Conservation (phyloP, 1,140 invertebrate species). For the Apis florea region DNA sequence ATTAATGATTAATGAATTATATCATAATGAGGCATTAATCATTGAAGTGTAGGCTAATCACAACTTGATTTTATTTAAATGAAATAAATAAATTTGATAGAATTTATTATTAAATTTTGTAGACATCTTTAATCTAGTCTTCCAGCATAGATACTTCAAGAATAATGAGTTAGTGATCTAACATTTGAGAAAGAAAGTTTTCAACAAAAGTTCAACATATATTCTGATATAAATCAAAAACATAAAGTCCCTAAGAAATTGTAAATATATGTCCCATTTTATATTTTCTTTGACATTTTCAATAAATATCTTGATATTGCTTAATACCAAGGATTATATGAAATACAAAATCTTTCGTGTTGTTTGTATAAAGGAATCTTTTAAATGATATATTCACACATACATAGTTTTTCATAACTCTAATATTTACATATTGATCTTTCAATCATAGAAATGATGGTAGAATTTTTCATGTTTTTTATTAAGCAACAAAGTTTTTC, state of each 20-base stretch:
- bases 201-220: conserved; percentile 15
- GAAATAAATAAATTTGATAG: conserved; percentile 45
- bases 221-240: conserved; percentile 45
- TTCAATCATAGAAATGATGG: background rate
- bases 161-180: conserved; percentile 2
- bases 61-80: conserved; percentile 50
- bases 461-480: conserved; percentile 5
- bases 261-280: conserved; percentile 57
- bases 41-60: conserved; percentile 50
- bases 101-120: conserved; percentile 65
- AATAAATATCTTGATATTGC: conserved; percentile 45
- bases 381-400: background rate
- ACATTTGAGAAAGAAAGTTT: conserved; percentile 28
- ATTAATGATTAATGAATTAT: background rate
- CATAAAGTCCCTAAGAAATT: conserved; percentile 25
- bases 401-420: background rate
- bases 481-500: background rate
- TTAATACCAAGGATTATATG: conserved; percentile 53
- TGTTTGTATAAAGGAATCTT: conserved; percentile 38
- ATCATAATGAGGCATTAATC: conserved; percentile 63
- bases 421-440: background rate
- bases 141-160: conserved; percentile 62
- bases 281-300: conserved; percentile 23
- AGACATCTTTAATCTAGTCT: conserved; percentile 72
- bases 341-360: conserved; percentile 32